Evolutionary conservation across 2,888 invertebrate species (phyloP).

Genomic region (Alloplasta piceator): DNA sequence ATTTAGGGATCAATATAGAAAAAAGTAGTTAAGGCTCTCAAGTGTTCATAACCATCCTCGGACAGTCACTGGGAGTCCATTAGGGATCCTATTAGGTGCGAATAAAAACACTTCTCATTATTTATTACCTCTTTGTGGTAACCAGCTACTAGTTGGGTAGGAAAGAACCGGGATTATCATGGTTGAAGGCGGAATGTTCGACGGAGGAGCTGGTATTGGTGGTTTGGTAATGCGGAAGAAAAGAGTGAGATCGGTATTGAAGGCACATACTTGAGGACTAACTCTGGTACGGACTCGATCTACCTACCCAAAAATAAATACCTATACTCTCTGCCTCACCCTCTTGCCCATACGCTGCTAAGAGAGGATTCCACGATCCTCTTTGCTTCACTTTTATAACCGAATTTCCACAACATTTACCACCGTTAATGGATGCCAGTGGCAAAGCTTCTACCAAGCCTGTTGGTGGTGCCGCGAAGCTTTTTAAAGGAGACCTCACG

Average conservation of each 20-base stretch:
- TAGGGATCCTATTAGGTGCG: too few relatives aligned
- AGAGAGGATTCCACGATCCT: conserved; percentile 24
- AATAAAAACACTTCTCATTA: conserved; percentile 25
- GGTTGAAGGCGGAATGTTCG: conserved; percentile 12
- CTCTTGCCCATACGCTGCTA: conserved; percentile 27
- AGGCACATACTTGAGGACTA: conserved; percentile 33
- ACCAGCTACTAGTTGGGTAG: conserved; percentile 5
- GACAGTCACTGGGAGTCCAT: too few relatives aligned
- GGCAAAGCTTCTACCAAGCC: conserved; percentile 52
- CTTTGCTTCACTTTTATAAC: conserved; percentile 71
- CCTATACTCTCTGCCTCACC: conserved; percentile 38
- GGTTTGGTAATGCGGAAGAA: conserved; percentile 17
- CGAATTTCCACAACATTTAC: conserved; percentile 73
- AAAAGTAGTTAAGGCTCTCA: too few relatives aligned
- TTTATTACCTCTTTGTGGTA: conserved; percentile 41
- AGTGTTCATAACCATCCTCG: too few relatives aligned
- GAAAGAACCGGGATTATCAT: conserved; percentile 2
- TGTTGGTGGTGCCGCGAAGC: conserved; percentile 50
- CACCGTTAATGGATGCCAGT: conserved; percentile 70
- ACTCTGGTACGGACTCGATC: conserved; percentile 24
- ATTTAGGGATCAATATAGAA: too few relatives aligned
- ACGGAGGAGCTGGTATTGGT: not conserved
- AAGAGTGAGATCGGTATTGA: not conserved
- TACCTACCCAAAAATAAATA: conserved; percentile 57
- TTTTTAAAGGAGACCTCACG: conserved; percentile 57